Conservation (phyloP, 2,888 invertebrate genomes). For the Drymonia ruficornis region DNA sequence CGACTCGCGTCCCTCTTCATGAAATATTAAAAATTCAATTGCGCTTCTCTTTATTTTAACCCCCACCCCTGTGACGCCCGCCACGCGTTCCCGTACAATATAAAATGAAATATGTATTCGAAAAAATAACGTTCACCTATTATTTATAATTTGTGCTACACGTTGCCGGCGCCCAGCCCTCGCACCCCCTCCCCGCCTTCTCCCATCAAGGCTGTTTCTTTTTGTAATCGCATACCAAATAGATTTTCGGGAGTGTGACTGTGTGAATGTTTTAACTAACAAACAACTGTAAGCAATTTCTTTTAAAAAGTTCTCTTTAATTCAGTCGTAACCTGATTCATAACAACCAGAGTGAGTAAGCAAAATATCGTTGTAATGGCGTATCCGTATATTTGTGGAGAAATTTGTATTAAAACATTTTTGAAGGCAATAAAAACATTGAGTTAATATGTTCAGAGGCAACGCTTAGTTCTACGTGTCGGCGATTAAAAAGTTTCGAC, state of each 20-base stretch:
- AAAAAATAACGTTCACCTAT: conserved; percentile 81
- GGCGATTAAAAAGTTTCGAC: conserved; percentile 57
- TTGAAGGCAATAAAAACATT: conserved; percentile 42
- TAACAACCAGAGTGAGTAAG: neutral
- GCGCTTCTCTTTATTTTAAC: conserved; percentile 85
- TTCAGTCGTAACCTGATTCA: neutral
- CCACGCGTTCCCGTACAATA: conserved; percentile 72
- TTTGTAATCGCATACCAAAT: conserved; percentile 31
- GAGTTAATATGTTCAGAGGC: conserved; percentile 45
- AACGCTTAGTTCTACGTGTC: conserved; percentile 56
- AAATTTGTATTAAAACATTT: conserved; percentile 45
- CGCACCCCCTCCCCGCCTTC: conserved; percentile 24
- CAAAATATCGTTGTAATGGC: conserved; percentile 7
- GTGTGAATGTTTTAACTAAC: no score
- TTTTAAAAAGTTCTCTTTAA: no score
- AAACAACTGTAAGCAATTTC: no score
- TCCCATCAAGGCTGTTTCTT: conserved; percentile 41
- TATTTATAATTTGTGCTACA: conserved; percentile 81
- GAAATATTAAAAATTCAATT: conserved; percentile 86
- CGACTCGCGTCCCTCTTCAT: conserved; percentile 78
- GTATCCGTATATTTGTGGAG: conserved; percentile 28
- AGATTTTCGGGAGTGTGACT: conserved; percentile 21
- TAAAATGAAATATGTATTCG: conserved; percentile 83
- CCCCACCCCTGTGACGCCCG: conserved; percentile 72
- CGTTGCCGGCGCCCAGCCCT: conserved; percentile 40